Evolutionary conservation across 92 coral and sea anemone genomes (phyloP), one percentile per base, ranked within the genome.

Genomic region (Porites divaricata): DNA sequence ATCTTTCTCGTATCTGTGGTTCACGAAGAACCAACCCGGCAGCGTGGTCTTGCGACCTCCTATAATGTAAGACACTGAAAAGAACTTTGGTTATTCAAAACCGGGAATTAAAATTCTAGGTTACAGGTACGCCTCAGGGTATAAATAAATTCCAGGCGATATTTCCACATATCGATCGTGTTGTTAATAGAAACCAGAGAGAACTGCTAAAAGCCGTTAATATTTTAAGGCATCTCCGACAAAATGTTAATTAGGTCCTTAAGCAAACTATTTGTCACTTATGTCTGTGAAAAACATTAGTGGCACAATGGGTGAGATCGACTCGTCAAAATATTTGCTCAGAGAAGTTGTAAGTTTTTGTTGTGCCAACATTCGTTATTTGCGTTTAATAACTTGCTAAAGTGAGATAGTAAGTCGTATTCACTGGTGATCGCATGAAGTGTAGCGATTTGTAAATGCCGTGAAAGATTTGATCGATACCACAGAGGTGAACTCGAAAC

Each of bases 181-280:
- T 64, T 51, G 83, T 21, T 64, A 80, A 80, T 70, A 61, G 79
- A 41, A 82, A 72, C 53, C 78, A 81, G 86, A 61, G 80, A 75
- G 67, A 4, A 35, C 67, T 56, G 80, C 52, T 26, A 61, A 81
- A 45, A 22, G 86, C 65, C 71, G 61, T 24, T 82, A 65, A 57
- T 72, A 62, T 82, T 72, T 73, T 79, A 73, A 70, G 86, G 70
- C 86, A 72, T 72, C 78, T 62, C 58, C 81, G 83, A 52, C 23
- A 76, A 74, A 72, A 86, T 77, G 74, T 86, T 90, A 90, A 90
- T 90, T 90, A 81, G 88, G 87, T 79, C 71, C 87, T 90, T 86
- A 75, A 86, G 66, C 80, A 82, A 86, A 90, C 83, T 74, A 86
- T 80, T 63, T 75, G 76, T 86, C 83, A 73, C 67, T 79, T 72